Evolutionary conservation across 2,797 vertebrate species (phyloP), one percentile per base, ranked within the genome.

Genomic region (Coracias cyanogaster): DNA sequence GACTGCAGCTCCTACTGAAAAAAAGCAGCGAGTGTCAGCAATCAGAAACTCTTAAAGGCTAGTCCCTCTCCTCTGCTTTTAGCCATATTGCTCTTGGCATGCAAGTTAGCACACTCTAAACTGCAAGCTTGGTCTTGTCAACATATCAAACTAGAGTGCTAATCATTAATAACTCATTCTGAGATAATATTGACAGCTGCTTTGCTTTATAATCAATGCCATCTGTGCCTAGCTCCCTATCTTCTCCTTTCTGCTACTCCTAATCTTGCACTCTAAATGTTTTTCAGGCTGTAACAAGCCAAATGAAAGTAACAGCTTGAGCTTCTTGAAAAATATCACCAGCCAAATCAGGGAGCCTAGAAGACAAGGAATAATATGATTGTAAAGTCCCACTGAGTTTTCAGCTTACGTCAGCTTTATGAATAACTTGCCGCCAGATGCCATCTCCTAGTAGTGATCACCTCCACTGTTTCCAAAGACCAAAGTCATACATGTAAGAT

Each of bases 101-200:
- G 0, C 55, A 86, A 91, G 58, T 90, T 81, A 88, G n/a, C 26
- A n/a, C 33, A 15, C 43, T 74, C 45, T 60, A 65, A 93, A 78
- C 77, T 64, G 77, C 77, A 94, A 94, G 85, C 93, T 92, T 95
- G 77, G 77, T 95, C 88, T 69, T 94, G 91, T 90, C 95, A 96
- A 96, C 86, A 96, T 97, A 96, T 94, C 82, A 92, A 91, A 92
- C 82, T 86, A 78, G 82, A 96, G 91, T 97, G 96, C 91, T 95
- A 87, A 94, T 93, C 89, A 95, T 95, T 79, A 96, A 93, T 96
- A 96, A 93, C 85, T 96, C 94, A 83, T 96, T 94, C 93, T 74
- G 46, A 86, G 57, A 86, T 93, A 97, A 97, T 97, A 98, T 96
- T 97, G 97, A 98, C 98, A 98, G 97, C 97, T 98, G 97, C 96